Base-by-base conservation (phyloP, 2,888 invertebrate genomes). In the Calameuta pallipes region DNA sequence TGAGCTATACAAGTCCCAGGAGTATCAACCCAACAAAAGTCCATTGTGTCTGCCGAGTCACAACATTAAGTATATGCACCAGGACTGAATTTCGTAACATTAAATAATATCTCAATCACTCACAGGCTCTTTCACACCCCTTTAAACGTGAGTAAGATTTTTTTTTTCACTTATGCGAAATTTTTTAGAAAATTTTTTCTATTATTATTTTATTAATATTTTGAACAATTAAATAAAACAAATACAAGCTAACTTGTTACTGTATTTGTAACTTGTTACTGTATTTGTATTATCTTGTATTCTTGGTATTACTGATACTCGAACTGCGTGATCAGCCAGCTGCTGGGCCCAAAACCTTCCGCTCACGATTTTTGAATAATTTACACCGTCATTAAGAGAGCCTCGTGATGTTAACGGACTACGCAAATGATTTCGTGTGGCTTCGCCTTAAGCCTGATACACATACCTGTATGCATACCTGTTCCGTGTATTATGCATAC, bases 21-120 rank as follows among this genome's bases (percentile, higher is more conserved):
- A n/a, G 41, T 78, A 74, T 74, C 71, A 70, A 80, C 79, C 77
- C 83, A 84, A 90, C 89, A 89, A 90, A 89, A 86, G 87, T 76
- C 89, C 83, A 89, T 90, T 90, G 89, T 90, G 84, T 84, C 81
- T 81, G 82, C 78, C 75, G 81, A 31, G 71, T 71, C 71, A 71
- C 71, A 71, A 71, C 6, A 41, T 41, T 23, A 56, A 56, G 23
- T 56, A 56, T 23, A 6, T 1, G 6, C 56, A 1, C 9, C 23
- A 15, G 56, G 23, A 56, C 23, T 56, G 23, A 56, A 56, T 56
- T 56, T 23, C 23, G 23, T 56, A 23, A 56, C 23, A 0, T 56
- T 9, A 56, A 56, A 56, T 56, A 23, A 56, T 23, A 2, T 56
- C 56, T 56, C 56, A 56, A 23, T 6, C 9, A 23, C 9, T 9